Conservation (phyloP, 2,113 vertebrate species). For the Marmota flaviventris region DNA sequence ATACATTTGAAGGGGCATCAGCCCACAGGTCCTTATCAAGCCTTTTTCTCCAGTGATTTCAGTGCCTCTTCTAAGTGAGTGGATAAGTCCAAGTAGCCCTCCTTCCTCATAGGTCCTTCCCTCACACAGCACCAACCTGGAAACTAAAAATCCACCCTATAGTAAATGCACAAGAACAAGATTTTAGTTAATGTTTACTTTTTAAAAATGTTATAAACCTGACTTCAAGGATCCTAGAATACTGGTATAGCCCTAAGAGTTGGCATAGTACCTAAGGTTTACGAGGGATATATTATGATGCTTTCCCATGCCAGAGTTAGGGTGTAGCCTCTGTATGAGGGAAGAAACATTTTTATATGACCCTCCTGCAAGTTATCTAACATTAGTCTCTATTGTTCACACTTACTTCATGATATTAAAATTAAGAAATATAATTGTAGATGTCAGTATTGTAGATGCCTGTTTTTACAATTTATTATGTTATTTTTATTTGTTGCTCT, state of each 20-base stretch:
- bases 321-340: neutral
- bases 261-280: neutral
- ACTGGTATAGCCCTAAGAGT: neutral
- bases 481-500: constrained; percentile 13
- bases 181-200: neutral
- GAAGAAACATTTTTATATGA: neutral
- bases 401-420: neutral
- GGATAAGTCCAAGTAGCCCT: neutral
- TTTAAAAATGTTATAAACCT: neutral
- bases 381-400: neutral
- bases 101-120: neutral
- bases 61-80: neutral
- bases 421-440: constrained; percentile 45
- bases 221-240: neutral
- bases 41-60: neutral
- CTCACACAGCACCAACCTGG: neutral
- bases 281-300: neutral
- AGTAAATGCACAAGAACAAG: neutral
- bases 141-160: neutral
- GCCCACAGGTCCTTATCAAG: neutral
- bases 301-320: neutral
- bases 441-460: neutral
- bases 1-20: neutral
- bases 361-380: neutral
- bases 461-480: neutral